phyloP scores from a whole-genome alignment of 2,113 vertebrate species.

The Blennius ocellaris region DNA sequence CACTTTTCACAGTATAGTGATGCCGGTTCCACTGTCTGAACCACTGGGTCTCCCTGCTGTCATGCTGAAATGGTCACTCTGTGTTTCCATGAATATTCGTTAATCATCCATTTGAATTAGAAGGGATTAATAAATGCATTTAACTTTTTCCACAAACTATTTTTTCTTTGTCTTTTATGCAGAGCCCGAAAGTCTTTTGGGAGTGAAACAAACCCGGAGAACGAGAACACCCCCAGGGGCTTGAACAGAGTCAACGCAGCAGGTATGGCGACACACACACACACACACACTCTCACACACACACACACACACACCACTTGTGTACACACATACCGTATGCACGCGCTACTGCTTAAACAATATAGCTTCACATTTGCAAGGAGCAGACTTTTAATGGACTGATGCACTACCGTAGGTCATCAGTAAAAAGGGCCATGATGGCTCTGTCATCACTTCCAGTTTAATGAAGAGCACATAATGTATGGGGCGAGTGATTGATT shows the following conservation, averaged over 20 bases:
- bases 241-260: constrained; percentile 81
- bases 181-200: constrained; percentile 55
- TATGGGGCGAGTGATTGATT: constrained; percentile 67
- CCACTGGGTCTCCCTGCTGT: constrained; percentile 32
- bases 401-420: constrained; percentile 71
- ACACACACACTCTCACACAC: neutral
- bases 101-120: constrained; percentile 34
- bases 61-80: constrained; percentile 27
- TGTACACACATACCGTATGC: neutral
- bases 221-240: constrained; percentile 73
- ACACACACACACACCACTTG: constrained; percentile 5
- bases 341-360: neutral
- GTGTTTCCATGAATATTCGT: constrained; percentile 25
- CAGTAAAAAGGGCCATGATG: constrained; percentile 67
- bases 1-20: constrained; percentile 44
- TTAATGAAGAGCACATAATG: constrained; percentile 73
- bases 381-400: constrained; percentile 73
- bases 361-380: constrained; percentile 64
- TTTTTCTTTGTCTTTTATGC: constrained; percentile 39
- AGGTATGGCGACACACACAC: constrained; percentile 63
- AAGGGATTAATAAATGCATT: neutral
- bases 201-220: constrained; percentile 45
- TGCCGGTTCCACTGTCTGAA: constrained; percentile 37
- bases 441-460: constrained; percentile 74
- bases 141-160: constrained; percentile 29